Evolutionary conservation across 1,140 invertebrate species (phyloP).

Genomic region (Pogonomyrmex barbatus): DNA sequence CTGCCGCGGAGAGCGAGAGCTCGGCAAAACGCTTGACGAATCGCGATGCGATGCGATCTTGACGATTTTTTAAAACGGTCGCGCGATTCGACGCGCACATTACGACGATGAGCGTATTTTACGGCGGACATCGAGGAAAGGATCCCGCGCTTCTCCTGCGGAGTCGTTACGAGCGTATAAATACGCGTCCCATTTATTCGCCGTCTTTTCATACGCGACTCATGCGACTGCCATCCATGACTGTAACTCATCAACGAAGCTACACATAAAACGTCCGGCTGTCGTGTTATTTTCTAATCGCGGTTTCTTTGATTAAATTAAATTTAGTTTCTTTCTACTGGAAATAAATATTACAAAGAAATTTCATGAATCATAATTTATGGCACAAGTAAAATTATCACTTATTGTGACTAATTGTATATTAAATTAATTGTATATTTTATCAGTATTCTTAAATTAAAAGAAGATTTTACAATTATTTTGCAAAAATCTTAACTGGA

Average conservation of each 20-base stretch:
- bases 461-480: too few relatives aligned
- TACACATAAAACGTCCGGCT: constrained; percentile 12
- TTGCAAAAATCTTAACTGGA: neutral
- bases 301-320: constrained; percentile 21
- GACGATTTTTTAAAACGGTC: constrained; percentile 55
- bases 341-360: neutral
- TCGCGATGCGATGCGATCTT: constrained; percentile 53
- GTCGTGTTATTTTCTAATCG: constrained; percentile 17
- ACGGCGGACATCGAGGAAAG: neutral
- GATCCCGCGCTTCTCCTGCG: constrained; percentile 18
- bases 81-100: constrained; percentile 40
- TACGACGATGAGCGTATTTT: constrained; percentile 30
- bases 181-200: constrained; percentile 50
- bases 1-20: constrained; percentile 1
- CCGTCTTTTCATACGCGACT: constrained; percentile 16
- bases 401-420: neutral
- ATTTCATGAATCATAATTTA: neutral
- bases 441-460: too few relatives aligned
- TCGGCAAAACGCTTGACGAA: constrained; percentile 49
- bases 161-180: constrained; percentile 32
- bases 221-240: neutral
- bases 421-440: too few relatives aligned
- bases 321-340: neutral
- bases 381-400: neutral
- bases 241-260: constrained; percentile 11